Conservation (phyloP, 1,140 invertebrate genomes). For the Ylistrum balloti region DNA sequence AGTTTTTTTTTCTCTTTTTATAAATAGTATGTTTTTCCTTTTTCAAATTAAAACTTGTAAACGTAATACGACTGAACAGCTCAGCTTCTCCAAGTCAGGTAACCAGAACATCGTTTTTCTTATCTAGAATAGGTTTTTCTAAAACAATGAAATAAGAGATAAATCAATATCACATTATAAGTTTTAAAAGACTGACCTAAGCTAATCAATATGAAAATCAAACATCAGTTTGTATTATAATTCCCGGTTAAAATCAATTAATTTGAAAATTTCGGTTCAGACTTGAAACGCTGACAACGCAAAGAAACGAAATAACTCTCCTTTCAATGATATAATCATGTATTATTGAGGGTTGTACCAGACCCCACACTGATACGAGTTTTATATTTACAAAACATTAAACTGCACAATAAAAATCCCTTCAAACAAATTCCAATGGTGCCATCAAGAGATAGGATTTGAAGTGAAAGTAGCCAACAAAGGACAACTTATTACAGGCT, state of each 20-base stretch:
- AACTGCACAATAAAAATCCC: conserved; percentile 19
- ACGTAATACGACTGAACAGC: too few relatives aligned
- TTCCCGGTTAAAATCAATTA: neutral
- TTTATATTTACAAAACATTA: conserved; percentile 22
- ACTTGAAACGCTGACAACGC: neutral
- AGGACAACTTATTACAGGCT: neutral
- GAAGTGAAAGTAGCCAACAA: neutral
- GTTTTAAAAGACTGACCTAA: neutral
- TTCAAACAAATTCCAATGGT: conserved; percentile 9
- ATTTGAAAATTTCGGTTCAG: neutral
- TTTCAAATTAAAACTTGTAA: too few relatives aligned
- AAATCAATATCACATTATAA: too few relatives aligned
- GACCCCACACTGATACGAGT: neutral
- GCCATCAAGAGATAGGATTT: neutral
- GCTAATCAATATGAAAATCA: neutral
- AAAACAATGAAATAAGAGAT: too few relatives aligned
- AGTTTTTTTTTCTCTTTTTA: too few relatives aligned
- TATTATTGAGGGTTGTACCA: neutral
- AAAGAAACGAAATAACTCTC: neutral
- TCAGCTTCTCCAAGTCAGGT: too few relatives aligned
- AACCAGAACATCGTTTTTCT: neutral
- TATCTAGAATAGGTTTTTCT: neutral
- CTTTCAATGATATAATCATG: neutral
- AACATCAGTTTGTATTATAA: neutral
- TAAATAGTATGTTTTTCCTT: too few relatives aligned